Conservation (phyloP, 2,888 invertebrate genomes). For the Coelinius sp. region DNA sequence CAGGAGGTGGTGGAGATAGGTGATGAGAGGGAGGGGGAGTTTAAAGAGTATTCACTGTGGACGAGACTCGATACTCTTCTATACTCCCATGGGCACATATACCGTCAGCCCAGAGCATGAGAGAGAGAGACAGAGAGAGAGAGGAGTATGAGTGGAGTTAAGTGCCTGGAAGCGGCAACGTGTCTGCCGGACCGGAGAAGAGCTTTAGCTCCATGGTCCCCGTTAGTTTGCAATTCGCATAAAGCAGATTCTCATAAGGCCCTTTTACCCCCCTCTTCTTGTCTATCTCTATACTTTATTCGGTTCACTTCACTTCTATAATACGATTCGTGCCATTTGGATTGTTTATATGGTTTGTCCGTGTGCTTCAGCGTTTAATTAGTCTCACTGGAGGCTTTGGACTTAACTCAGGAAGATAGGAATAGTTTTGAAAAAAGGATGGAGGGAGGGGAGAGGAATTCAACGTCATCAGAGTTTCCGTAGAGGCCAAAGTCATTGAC, state of each 20-base stretch:
- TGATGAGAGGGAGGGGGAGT: not conserved
- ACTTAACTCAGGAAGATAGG: not conserved
- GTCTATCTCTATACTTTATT: not conserved
- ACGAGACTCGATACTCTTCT: conserved; percentile 21
- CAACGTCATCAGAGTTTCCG: not conserved
- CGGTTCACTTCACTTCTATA: conserved; percentile 12
- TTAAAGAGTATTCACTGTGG: conserved; percentile 18
- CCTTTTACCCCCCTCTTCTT: not conserved
- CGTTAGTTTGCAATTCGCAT: conserved; percentile 25
- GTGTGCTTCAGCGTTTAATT: not conserved
- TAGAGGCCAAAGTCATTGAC: not conserved
- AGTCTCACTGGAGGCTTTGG: not conserved
- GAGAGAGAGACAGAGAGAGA: not conserved
- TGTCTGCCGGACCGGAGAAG: conserved; percentile 17
- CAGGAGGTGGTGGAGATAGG: not conserved
- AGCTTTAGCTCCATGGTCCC: conserved; percentile 16
- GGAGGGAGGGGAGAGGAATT: not conserved
- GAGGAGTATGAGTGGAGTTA: not conserved
- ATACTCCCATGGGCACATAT: conserved; percentile 7
- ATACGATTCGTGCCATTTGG: conserved; percentile 9
- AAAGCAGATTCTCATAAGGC: conserved; percentile 11
- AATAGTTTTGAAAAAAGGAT: not conserved
- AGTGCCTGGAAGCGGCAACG: conserved; percentile 26
- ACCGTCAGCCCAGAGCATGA: not conserved
- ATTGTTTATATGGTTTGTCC: conserved; percentile 10